Percentiles rank a stretch among this genome's conserved stretches.
phyloP scores from a whole-genome alignment of 2,888 invertebrate species.

The Aphidoletes aphidimyza region DNA sequence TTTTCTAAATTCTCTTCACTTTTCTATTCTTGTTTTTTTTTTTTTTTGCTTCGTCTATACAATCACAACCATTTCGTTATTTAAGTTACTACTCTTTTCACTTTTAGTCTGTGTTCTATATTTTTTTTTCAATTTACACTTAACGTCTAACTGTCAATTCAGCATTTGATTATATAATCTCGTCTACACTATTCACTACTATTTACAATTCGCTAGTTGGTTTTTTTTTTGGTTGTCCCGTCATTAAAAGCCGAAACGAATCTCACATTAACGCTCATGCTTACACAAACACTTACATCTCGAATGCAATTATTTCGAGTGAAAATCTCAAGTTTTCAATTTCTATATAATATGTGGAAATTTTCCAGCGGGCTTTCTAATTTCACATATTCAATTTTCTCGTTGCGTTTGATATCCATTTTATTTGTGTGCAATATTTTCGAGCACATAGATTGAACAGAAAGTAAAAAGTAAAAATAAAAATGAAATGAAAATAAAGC shows the following conservation, averaged over 20 bases:
- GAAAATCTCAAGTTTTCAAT: neutral
- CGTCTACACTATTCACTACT: conserved; percentile 27
- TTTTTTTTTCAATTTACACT: conserved; percentile 37
- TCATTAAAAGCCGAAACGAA: neutral
- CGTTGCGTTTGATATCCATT: neutral
- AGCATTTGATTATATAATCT: conserved; percentile 9
- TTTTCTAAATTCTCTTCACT: neutral
- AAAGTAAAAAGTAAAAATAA: no score
- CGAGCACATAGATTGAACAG: neutral
- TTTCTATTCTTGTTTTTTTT: neutral
- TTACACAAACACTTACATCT: neutral
- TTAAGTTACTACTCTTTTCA: neutral
- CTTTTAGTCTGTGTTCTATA: conserved; percentile 10
- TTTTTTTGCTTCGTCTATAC: neutral
- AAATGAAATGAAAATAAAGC: no score
- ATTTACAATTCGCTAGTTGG: conserved; percentile 33
- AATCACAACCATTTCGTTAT: conserved; percentile 47
- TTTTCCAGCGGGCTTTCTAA: neutral
- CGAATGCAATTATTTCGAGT: conserved; percentile 12
- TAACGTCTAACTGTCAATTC: neutral
- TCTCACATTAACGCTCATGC: neutral
- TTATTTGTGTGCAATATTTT: neutral
- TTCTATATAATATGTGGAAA: neutral
- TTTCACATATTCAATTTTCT: neutral
- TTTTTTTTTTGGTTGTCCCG: neutral